Evolutionary conservation across 2,113 vertebrate species (phyloP).

Genomic region (Theristicus caerulescens): DNA sequence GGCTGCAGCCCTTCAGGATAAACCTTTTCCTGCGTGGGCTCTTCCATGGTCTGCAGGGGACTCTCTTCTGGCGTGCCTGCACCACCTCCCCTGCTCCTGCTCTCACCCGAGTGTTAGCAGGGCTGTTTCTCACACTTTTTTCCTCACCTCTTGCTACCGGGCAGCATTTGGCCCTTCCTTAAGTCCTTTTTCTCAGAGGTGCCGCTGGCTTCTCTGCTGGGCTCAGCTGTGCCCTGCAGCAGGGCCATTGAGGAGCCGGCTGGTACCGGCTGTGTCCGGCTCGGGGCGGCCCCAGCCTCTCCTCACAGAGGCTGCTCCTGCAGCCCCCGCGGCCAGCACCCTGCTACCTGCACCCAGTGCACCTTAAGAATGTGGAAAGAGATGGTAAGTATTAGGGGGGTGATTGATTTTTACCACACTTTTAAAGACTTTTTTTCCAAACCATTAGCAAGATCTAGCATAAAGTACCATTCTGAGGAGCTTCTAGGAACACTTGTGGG

Average conservation of each 20-base stretch:
- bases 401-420: not conserved
- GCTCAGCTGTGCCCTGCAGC: not conserved
- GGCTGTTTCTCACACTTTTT: not conserved
- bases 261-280: not conserved
- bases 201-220: not conserved
- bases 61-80: not conserved
- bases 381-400: not conserved
- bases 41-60: not conserved
- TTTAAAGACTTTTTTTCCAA: not conserved
- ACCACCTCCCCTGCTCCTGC: not conserved
- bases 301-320: not conserved
- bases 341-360: not conserved
- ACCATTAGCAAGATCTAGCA: not conserved
- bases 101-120: not conserved
- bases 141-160: not conserved
- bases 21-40: not conserved
- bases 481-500: not conserved
- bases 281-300: rapidly evolving
- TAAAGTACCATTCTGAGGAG: not conserved
- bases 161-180: not conserved
- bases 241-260: not conserved
- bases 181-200: rapidly evolving
- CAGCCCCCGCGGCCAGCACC: not conserved
- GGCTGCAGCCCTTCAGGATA: not conserved
- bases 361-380: not conserved